Evolutionary conservation across 2,113 vertebrate species (phyloP).

Genomic region (Monopterus albus): DNA sequence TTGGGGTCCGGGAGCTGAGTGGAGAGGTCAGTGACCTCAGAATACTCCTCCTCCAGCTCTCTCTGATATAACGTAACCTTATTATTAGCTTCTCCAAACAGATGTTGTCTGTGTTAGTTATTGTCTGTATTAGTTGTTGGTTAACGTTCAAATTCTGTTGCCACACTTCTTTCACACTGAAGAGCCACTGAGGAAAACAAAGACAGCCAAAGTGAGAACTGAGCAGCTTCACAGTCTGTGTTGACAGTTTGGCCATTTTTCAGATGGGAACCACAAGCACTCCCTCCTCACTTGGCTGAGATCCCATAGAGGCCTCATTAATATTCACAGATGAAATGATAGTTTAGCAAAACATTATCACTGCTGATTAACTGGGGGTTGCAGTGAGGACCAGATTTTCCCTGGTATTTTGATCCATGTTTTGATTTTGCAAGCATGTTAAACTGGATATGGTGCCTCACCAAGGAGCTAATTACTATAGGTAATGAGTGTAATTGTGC

Average conservation of each 20-base stretch:
- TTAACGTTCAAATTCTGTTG: too few species aligned
- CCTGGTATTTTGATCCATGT: constrained; percentile 54
- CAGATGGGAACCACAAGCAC: constrained; percentile 30
- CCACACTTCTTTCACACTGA: constrained; percentile 35
- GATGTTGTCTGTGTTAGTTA: too few species aligned
- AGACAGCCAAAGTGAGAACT: constrained; percentile 47
- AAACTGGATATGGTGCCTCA: constrained; percentile 34
- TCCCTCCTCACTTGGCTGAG: constrained; percentile 41
- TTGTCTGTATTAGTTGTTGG: too few species aligned
- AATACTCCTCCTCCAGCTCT: too few species aligned
- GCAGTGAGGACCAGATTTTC: constrained; percentile 47
- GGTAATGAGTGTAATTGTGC: constrained; percentile 50
- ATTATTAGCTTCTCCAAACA: too few species aligned
- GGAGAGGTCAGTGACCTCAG: too few species aligned
- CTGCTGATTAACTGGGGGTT: constrained; percentile 59
- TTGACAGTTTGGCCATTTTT: constrained; percentile 28
- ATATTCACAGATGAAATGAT: constrained; percentile 68
- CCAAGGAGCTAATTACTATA: constrained; percentile 48
- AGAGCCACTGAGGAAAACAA: constrained; percentile 52
- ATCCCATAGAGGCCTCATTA: constrained; percentile 60
- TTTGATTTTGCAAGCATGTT: constrained; percentile 60
- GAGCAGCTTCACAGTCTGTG: constrained; percentile 54
- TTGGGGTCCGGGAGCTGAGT: too few species aligned
- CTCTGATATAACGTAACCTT: too few species aligned
- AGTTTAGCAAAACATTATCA: constrained; percentile 68